Base-by-base conservation (phyloP, 2,888 invertebrate genomes). In the Orthonevra nobilis region DNA sequence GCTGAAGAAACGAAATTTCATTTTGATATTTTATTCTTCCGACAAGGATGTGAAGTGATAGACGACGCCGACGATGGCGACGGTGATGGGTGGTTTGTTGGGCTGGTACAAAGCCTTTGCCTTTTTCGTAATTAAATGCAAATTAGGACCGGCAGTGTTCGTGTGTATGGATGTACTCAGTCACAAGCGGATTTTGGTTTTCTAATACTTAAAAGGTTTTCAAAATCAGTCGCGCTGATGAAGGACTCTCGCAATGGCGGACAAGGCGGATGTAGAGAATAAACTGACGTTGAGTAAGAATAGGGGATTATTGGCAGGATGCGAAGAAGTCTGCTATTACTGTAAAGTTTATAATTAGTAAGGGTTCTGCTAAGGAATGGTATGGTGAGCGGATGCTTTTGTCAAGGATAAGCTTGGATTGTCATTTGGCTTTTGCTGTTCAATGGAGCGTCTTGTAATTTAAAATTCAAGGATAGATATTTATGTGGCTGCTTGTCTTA, bases 51-150 rank as follows among this genome's bases (percentile, higher is more conserved):
- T 56, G 61, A 63, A 52, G 30, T n/a, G n/a, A n/a, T n/a, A n/a
- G n/a, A n/a, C n/a, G n/a, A n/a, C n/a, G n/a, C n/a, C n/a, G n/a
- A n/a, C n/a, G n/a, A n/a, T n/a, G 60, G 42, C 60, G 2, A 2
- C 12, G 23, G 52, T 17, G 48, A 12, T 56, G 64, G 61, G 48
- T 52, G 72, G 44, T 44, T 42, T 36, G 34, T 52, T 38, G 38
- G 17, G 40, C 1, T 26, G 34, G 40, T 36, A 9, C 2, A 14
- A 14, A 15, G 14, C 20, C n/a, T 34, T n/a, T 34, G 28, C 28
- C 40, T 52, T 19, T 23, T 36, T 38, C 36, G 81, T 81, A 81
- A 81, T 81, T 81, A 81, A 74, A 81, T 81, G 74, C 68, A 74
- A 81, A 81, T 81, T 68, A 81, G 74, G 63, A 66, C 20, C 48